Conservation (phyloP, 2,888 invertebrate genomes). For the Labia minor region DNA sequence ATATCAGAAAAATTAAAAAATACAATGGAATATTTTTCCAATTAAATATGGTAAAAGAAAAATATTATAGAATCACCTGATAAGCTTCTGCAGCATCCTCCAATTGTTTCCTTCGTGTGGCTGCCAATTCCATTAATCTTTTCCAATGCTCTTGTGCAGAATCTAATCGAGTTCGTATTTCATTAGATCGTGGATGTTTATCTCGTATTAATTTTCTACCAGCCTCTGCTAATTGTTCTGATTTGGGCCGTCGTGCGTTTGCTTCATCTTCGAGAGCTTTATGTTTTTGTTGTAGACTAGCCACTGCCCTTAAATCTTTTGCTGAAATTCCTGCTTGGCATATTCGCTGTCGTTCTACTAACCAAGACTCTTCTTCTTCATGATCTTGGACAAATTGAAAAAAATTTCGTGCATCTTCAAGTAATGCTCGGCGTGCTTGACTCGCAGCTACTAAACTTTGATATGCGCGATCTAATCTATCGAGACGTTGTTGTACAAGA, state of each 20-base stretch:
- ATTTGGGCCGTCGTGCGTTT: constrained; percentile 60
- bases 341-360: constrained; percentile 86
- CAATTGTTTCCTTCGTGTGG: constrained; percentile 58
- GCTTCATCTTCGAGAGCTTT: constrained; percentile 77
- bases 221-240: constrained; percentile 55
- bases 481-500: constrained; percentile 57
- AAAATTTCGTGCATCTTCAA: constrained; percentile 87
- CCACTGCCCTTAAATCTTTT: constrained; percentile 82
- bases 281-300: constrained; percentile 84
- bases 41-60: not conserved
- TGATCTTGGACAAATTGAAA: constrained; percentile 94
- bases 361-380: constrained; percentile 96
- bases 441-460: constrained; percentile 61
- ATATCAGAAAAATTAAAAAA: not conserved
- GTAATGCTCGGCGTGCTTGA: constrained; percentile 63
- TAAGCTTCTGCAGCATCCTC: constrained; percentile 87
- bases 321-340: constrained; percentile 88
- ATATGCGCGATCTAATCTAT: constrained; percentile 66
- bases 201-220: constrained; percentile 59
- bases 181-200: constrained; percentile 67
- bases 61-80: constrained; percentile 48
- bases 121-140: constrained; percentile 71
- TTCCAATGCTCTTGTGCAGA: constrained; percentile 79
- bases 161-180: constrained; percentile 69
- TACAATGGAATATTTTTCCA: no score